These are phyloP conservation scores for Triplophysa bombifrons DNA, from an alignment of 2,797 vertebrate genomes.

Conservation along the genomic window DNA sequence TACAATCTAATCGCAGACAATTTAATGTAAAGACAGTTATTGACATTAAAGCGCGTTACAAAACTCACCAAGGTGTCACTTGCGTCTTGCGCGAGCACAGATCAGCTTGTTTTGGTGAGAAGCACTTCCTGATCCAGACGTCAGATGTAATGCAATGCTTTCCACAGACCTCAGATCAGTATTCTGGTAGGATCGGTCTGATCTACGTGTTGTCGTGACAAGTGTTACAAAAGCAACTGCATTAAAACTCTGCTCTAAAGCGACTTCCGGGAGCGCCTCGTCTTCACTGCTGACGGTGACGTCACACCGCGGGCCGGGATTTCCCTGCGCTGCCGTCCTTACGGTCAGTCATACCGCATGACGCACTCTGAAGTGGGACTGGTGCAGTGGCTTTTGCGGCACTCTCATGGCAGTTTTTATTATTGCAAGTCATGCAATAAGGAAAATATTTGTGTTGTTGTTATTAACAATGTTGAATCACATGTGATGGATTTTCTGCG, in stretches of 20 bases:
- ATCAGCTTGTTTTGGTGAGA: conserved; percentile 22
- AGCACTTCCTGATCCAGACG: conserved; percentile 67
- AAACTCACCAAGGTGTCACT: conserved; percentile 40
- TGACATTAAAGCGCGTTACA: background rate
- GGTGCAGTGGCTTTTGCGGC: background rate
- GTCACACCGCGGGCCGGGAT: conserved; percentile 39
- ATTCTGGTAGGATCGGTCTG: background rate
- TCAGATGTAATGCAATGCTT: conserved; percentile 13
- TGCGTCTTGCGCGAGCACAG: background rate
- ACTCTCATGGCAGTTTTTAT: background rate
- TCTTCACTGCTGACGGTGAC: conserved; percentile 48
- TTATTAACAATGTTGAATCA: background rate
- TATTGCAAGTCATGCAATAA: background rate
- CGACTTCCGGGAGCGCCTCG: background rate
- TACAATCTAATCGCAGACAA: background rate
- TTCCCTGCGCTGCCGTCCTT: conserved; percentile 49
- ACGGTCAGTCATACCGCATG: background rate
- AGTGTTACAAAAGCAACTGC: background rate
- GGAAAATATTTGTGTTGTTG: background rate
- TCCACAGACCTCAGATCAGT: conserved; percentile 2
- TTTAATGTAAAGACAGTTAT: background rate
- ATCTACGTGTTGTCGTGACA: background rate
- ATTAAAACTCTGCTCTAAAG: background rate
- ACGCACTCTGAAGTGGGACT: conserved; percentile 19
- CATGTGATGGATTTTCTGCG: background rate